Base-by-base conservation (phyloP, 2,797 vertebrate genomes). In the Xenentodon cancila region DNA sequence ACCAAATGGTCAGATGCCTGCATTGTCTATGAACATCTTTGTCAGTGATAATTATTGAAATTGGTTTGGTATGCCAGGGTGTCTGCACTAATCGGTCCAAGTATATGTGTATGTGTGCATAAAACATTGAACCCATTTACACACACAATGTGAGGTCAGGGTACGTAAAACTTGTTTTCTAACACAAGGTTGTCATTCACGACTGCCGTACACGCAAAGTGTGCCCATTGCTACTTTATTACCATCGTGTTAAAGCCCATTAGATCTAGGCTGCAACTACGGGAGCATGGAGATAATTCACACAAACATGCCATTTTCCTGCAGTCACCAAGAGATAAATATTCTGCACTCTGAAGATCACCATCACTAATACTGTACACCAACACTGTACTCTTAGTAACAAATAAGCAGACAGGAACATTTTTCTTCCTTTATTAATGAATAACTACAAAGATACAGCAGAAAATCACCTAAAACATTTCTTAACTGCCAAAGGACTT, bases 181-280 rank as follows among this genome's bases (percentile, higher is more conserved):
- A 75, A 82, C 55, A 22, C 68, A 9, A 20, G 34, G 25, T 58
- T 82, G 77, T 65, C 68, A 73, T 63, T 58, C 52, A 45, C 18
- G 4, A 40, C 71, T 58, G 40, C 9, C 30, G 11, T 30, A 72
- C 46, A 52, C 52, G 53, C 53, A 52, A 22, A 5, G 16, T 32
- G 46, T 43, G 71, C 74, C 64, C 68, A 50, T 50, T 73, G 59
- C 68, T 71, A 82, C 80, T 50, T 61, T 85, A 84, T 83, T 84
- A 84, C 71, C 66, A 62, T 72, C 66, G 72, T 77, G 86, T 83
- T 82, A 84, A 70, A 88, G 77, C 54, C 84, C 71, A 91, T 91
- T 91, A 88, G 86, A 89, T 68, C 52, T 44, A 47, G 68, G 54
- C 80, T 89, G 89, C 79, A 80, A 91, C 83, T 73, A 80, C 19